These are phyloP conservation scores for Ectemnius continuus DNA, from an alignment of 2,888 invertebrate genomes.

Conservation along the genomic window DNA sequence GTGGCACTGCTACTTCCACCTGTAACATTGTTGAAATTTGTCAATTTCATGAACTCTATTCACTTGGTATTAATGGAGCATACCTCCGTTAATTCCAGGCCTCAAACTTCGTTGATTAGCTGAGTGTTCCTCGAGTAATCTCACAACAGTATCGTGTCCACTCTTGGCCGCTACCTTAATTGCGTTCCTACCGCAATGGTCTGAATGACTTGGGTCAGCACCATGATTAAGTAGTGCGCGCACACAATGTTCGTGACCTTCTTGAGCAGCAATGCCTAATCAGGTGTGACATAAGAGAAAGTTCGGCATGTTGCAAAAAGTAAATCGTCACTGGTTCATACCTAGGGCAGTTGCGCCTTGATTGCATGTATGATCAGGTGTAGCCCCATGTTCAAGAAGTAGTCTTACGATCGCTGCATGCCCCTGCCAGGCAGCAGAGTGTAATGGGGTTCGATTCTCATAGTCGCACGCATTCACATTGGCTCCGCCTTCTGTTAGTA, in stretches of 20 bases:
- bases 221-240: constrained; percentile 89
- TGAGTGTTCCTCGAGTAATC: constrained; percentile 84
- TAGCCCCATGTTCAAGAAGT: constrained; percentile 88
- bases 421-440: constrained; percentile 98
- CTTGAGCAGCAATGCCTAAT: constrained; percentile 95
- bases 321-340: constrained; percentile 61
- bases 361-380: constrained; percentile 93
- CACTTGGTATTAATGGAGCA: constrained; percentile 16
- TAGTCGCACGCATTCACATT: constrained; percentile 93
- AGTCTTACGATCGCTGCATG: constrained; percentile 90
- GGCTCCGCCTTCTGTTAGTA: constrained; percentile 90
- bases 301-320: neutral
- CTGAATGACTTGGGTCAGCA: constrained; percentile 91
- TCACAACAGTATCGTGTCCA: constrained; percentile 91
- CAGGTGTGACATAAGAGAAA: constrained; percentile 7
- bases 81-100: constrained; percentile 74
- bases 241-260: constrained; percentile 96
- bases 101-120: constrained; percentile 74
- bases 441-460: constrained; percentile 92
- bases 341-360: constrained; percentile 96
- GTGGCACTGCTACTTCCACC: constrained; percentile 78
- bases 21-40: constrained; percentile 42
- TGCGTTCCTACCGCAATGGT: constrained; percentile 92
- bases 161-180: constrained; percentile 94
- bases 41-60: neutral